These are phyloP conservation scores for Peribatodes rhomboidaria DNA, from an alignment of 2,888 invertebrate species.

Conservation along the genomic window DNA sequence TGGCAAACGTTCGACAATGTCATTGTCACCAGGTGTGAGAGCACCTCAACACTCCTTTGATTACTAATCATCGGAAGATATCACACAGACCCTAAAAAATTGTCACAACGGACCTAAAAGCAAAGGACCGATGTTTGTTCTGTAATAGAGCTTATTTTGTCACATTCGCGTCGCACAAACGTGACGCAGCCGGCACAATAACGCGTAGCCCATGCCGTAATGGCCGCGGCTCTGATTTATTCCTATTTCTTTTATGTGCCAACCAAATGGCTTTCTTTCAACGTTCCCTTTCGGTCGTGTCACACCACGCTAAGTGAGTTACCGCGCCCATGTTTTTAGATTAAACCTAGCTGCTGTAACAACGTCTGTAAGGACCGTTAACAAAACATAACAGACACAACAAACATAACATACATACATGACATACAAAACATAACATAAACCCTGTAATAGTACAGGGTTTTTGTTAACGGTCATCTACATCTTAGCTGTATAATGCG, in stretches of 20 bases:
- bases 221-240: conserved; percentile 82
- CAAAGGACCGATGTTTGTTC: conserved; percentile 66
- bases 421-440: no score
- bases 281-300: conserved; percentile 68
- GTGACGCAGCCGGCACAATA: conserved; percentile 78
- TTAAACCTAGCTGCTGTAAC: conserved; percentile 65
- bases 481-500: no score
- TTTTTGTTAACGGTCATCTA: no score
- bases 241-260: conserved; percentile 82
- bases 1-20: background rate
- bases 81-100: conserved; percentile 45
- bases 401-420: no score
- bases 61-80: conserved; percentile 26
- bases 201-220: conserved; percentile 73
- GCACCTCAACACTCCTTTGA: conserved; percentile 13
- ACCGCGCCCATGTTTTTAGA: conserved; percentile 62
- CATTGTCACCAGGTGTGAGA: background rate
- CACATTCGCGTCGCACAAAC: conserved; percentile 77
- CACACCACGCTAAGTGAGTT: conserved; percentile 64
- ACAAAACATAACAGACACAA: no score
- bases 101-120: conserved; percentile 53
- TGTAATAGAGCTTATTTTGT: conserved; percentile 77
- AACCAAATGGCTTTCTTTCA: conserved; percentile 77
- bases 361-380: no score
- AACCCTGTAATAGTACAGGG: no score